A percentile compares a stretch with the other conserved stretches of the same genome.
Conservation (phyloP, 2,888 invertebrate species). For the Hipparchia semele region DNA sequence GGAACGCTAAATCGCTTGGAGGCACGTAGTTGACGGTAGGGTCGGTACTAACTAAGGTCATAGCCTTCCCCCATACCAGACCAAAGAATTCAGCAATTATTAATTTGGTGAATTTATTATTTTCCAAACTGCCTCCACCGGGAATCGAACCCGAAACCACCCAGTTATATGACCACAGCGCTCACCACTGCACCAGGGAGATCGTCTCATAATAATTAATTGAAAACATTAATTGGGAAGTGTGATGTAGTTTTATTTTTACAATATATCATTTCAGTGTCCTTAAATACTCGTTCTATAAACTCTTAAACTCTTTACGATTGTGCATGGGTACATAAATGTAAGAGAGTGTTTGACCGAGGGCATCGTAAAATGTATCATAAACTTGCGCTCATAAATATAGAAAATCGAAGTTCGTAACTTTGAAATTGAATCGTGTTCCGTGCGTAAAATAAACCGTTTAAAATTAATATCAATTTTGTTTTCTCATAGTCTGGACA, state of each 20-base stretch:
- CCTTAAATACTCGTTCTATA: slow-evolving; percentile 43
- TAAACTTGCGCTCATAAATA: slow-evolving; percentile 73
- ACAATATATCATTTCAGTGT: slow-evolving; percentile 10
- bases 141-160: too few species aligned
- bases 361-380: slow-evolving; percentile 60
- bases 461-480: neutral
- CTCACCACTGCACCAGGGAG: too few species aligned
- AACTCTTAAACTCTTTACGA: slow-evolving; percentile 52
- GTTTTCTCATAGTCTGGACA: neutral
- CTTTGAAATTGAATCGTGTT: slow-evolving; percentile 57
- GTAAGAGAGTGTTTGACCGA: slow-evolving; percentile 74
- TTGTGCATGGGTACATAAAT: slow-evolving; percentile 66
- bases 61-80: too few species aligned
- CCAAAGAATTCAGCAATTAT: too few species aligned
- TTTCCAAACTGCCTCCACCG: too few species aligned
- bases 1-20: too few species aligned
- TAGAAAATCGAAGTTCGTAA: slow-evolving; percentile 64
- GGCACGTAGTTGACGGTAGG: too few species aligned
- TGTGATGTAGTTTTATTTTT: slow-evolving; percentile 3
- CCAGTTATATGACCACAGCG: too few species aligned
- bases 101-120: too few species aligned
- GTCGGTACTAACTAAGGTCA: too few species aligned
- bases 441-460: slow-evolving; percentile 13
- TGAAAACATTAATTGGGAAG: neutral
- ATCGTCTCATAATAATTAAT: neutral